Conservation (phyloP, 2,797 vertebrate species). For the Rhabdophis nuchalis region DNA sequence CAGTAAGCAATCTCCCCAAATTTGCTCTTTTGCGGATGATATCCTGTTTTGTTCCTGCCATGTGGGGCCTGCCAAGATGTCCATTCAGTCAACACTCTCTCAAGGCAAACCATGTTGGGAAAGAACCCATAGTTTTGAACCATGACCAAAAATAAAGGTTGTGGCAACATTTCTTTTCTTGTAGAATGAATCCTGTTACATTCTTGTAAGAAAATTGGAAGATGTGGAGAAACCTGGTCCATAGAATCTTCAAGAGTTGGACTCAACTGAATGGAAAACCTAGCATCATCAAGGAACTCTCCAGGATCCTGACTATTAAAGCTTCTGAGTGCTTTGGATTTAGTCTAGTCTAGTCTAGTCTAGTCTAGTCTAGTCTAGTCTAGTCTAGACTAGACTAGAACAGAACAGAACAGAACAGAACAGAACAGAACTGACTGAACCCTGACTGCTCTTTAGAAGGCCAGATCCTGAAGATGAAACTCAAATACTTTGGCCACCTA, state of each 20-base stretch:
- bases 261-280: not conserved
- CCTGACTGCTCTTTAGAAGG: too few species aligned
- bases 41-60: not conserved
- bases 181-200: not conserved
- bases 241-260: not conserved
- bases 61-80: not conserved
- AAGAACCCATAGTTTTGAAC: not conserved
- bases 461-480: too few species aligned
- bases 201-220: not conserved
- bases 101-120: not conserved
- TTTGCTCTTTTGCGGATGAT: not conserved
- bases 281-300: not conserved
- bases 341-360: too few species aligned
- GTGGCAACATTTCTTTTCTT: not conserved
- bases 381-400: too few species aligned
- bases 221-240: not conserved
- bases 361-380: too few species aligned
- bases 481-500: too few species aligned
- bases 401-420: too few species aligned
- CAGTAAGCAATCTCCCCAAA: not conserved
- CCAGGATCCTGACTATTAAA: not conserved
- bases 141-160: not conserved
- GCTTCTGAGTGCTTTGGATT: not conserved
- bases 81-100: not conserved
- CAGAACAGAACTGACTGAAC: too few species aligned